Base-by-base conservation (phyloP, 2,888 invertebrate genomes). In the Drosophila imparisetae region DNA sequence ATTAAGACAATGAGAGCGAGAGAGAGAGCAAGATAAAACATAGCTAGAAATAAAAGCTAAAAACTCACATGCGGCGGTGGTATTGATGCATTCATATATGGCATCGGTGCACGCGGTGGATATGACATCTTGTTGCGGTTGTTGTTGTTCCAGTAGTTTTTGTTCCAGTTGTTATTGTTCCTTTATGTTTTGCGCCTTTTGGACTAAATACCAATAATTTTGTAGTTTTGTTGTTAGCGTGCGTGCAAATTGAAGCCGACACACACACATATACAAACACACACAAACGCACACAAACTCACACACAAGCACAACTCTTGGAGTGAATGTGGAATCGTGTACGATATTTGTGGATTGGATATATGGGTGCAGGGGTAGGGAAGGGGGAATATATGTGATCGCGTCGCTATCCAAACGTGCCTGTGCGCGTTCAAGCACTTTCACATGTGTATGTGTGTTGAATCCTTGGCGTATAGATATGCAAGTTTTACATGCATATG, bases 71-170 rank as follows among this genome's bases (percentile, higher is more conserved):
- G 92, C 74, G 95, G 94, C 71, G 95, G 95, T 87, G 96, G 95
- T 88, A 96, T 95, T 45, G 95, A 95, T 57, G 96, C 95, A 80
- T 96, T 95, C 93, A 96, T 95, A 58, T 95, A 96, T 59, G 96
- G 96, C 94, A 96, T 95, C 50, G 96, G 96, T 74, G 95, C 95
- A 89, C 97, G 96, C 78, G 98, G 98, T 93, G 98, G 98, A 93
- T 96, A 98, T 80, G 98, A 98, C 98, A 98, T 98, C 40, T 72
- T 83, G 55, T 13, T 55, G 29, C n/a, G 29, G 54, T 24, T 53
- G 53, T 24, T 53, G 58, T 53, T 74, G 63, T 49, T 81, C 18
- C 45, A n/a, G 40, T 40, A 8, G n/a, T n/a, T 40, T 18, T n/a
- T n/a, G n/a, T 40, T 40, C n/a, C 40, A 38, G 32, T 32, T 32